Evolutionary conservation across 2,888 invertebrate species (phyloP), one percentile per base, ranked within the genome.

Genomic region (Tupiocoris notatus): DNA sequence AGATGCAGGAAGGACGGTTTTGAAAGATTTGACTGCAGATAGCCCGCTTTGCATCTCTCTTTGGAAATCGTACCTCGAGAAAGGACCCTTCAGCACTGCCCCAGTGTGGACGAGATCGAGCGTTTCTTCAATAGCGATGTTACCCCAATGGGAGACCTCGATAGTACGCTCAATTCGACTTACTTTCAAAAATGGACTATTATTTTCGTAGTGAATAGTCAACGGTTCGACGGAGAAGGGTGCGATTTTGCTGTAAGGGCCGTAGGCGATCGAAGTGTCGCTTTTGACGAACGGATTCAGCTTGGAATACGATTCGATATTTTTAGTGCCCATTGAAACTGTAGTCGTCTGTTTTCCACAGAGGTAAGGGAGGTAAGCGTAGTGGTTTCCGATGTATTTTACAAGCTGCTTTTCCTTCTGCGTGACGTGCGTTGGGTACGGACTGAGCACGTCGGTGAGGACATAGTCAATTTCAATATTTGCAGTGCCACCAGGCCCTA

Each of bases 71-170:
- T 97, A 96, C 58, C 99, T 89, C 1, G 98, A 98, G 86, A 99
- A 98, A 1, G 96, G 90, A 0, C 96, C 96, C 83, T 97, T 96
- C 58, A 99, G 85, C 79, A 89, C 87, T 12, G 99, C 98, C 59
- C 99, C 99, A 63, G 93, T 92, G 83, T 99, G 98, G 20, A 91
- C 87, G 80, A 99, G 87, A 83, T 97, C 95, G 80, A 98, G 89
- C 6, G 92, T 90, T 84, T 99, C 99, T 83, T 98, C 97, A 0
- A 99, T 88, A 21, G 98, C 98, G 81, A 99, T 94, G 83, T 98
- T 98, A 7, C 98, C 98, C 99, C 99, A 99, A 84, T 99, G 98
- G 0, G 98, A 99, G 1, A 99, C 90, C 86, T 99, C 98, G 81
- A 99, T 92, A 0, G 90, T 86, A 66, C 99, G 88, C 81, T 94